Base-by-base conservation (phyloP, 2,888 invertebrate species). In the Tinea trinotella region DNA sequence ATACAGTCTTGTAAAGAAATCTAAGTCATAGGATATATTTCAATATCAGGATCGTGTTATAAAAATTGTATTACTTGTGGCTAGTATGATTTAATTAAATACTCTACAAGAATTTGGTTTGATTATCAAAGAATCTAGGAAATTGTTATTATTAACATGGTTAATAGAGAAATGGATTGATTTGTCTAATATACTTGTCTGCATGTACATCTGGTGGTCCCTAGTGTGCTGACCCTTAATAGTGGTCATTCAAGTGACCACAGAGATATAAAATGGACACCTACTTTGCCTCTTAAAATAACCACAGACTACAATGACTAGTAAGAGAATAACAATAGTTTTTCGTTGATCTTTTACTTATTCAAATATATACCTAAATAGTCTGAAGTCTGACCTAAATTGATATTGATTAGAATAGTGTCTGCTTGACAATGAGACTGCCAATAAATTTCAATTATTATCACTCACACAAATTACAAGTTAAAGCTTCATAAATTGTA, bases 371-470 rank as follows among this genome's bases (percentile, higher is more conserved):
- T 24, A 50, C 12, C 50, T 24, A 24, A 50, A 50, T 50, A 15
- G n/a, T 22, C 3, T 50, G 24, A n/a, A 13, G 18, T 22, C n/a
- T 50, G 50, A 22, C 22, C 12, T 40, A 20, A 24, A 50, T 50
- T 50, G 50, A 50, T 9, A 24, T 50, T 19, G 24, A 50, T 24
- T 48, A 20, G 5, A n/a, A 49, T 50, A 24, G 24, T 6, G 24
- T 24, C 50, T 50, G 20, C n/a, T 50, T 50, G 50, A 24, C 40
- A 12, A 53, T 53, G 17, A 40, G 53, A 13, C 40, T 59, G 64
- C 63, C 73, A 74, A 74, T 74, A 65, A 76, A 70, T 69, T 65
- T 65, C 70, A 76, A 75, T 76, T 73, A 60, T 63, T 67, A 60
- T 70, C 68, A 13, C 13, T 70, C 68, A 68, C 63, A 62, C 48